Evolutionary conservation across 2,888 invertebrate genomes (phyloP).

Genomic region (Eupithecia tripunctaria): DNA sequence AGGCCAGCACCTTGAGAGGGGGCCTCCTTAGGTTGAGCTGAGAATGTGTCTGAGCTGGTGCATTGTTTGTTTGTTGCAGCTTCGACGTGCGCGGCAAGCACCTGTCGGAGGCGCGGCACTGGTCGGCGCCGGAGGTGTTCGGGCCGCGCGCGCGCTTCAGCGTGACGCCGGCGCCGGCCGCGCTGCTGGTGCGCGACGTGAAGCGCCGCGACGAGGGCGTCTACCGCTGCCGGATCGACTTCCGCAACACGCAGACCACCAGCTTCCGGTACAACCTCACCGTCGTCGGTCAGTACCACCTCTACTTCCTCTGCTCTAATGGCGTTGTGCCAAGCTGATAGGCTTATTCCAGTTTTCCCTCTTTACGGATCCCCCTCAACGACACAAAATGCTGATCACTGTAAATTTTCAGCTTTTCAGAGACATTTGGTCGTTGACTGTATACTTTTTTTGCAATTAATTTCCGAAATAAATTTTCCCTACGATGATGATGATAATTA

Average conservation of each 20-base stretch:
- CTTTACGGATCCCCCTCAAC: no score
- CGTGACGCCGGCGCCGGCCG: slow-evolving; percentile 91
- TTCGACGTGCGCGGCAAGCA: slow-evolving; percentile 94
- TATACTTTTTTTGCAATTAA: no score
- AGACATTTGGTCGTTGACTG: no score
- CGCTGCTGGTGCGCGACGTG: slow-evolving; percentile 90
- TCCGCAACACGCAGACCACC: slow-evolving; percentile 94
- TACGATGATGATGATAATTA: no score
- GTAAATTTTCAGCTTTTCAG: no score
- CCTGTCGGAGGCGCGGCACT: slow-evolving; percentile 91
- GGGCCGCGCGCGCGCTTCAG: slow-evolving; percentile 94
- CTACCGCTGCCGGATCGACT: slow-evolving; percentile 95
- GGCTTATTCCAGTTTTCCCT: no score
- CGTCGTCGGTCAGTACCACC: slow-evolving; percentile 90
- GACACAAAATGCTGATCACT: no score
- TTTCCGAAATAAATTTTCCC: no score
- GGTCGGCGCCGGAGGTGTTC: slow-evolving; percentile 94
- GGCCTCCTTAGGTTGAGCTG: background rate
- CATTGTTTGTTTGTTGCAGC: slow-evolving; percentile 82
- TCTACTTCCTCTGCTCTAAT: background rate
- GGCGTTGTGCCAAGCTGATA: no score
- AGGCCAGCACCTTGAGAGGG: background rate
- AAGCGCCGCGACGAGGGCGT: slow-evolving; percentile 94
- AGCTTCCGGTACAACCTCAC: slow-evolving; percentile 95
- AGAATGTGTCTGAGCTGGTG: background rate